Evolutionary conservation across 2,888 invertebrate genomes (phyloP).

Genomic region (Dynastes grantii): DNA sequence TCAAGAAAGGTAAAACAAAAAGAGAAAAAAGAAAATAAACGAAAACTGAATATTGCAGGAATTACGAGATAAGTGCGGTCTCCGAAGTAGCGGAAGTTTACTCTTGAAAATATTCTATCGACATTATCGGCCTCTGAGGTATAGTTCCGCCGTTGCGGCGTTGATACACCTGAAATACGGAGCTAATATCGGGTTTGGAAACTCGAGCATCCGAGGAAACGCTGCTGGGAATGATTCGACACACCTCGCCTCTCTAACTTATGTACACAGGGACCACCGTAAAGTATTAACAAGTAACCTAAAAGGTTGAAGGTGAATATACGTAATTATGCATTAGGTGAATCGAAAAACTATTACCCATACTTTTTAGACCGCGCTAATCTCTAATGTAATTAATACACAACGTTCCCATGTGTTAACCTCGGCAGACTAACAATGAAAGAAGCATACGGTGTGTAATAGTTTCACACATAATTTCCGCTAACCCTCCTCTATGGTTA

Average conservation of each 20-base stretch:
- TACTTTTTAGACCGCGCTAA: background rate
- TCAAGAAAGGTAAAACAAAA: constrained; percentile 1
- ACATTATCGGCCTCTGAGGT: constrained; percentile 66
- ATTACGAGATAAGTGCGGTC: constrained; percentile 47
- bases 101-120: constrained; percentile 65
- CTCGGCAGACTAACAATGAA: background rate
- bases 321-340: background rate
- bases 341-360: background rate
- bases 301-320: background rate
- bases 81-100: constrained; percentile 17
- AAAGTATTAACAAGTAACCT: constrained; percentile 2
- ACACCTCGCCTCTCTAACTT: constrained; percentile 2
- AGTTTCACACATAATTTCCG: constrained; percentile 30
- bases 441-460: background rate
- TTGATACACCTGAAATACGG: constrained; percentile 67
- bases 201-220: constrained; percentile 12
- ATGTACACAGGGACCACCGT: background rate
- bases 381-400: background rate
- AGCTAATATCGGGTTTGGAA: constrained; percentile 62
- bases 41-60: constrained; percentile 31
- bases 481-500: constrained; percentile 2
- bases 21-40: background rate
- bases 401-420: background rate
- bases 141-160: constrained; percentile 58
- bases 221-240: constrained; percentile 24